phyloP scores from a whole-genome alignment of 2,888 invertebrate species.

The Pyrochroa serraticornis region DNA sequence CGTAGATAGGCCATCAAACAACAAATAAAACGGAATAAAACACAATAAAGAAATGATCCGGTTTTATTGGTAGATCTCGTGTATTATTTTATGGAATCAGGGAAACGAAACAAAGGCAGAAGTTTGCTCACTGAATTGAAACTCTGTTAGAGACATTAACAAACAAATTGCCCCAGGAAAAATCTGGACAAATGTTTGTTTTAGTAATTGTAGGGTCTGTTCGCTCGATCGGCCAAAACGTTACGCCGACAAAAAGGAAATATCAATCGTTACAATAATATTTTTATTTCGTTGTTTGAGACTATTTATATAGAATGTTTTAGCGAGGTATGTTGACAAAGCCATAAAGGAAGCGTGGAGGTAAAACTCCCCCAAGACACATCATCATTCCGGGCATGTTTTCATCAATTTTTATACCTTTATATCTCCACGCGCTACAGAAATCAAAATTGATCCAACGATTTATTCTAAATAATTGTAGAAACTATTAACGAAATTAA shows the following conservation, averaged over 20 bases:
- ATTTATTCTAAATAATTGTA: no score
- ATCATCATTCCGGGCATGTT: background rate
- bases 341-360: conserved; percentile 3
- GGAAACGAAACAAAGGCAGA: conserved; percentile 19
- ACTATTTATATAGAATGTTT: conserved; percentile 1
- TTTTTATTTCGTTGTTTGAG: conserved; percentile 28
- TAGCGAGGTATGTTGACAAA: background rate
- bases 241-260: conserved; percentile 19
- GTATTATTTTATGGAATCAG: conserved; percentile 12
- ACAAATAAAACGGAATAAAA: conserved; percentile 12
- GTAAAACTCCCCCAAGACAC: background rate
- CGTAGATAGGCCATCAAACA: conserved; percentile 12
- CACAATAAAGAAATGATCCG: conserved; percentile 19
- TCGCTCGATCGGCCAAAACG: conserved; percentile 28
- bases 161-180: conserved; percentile 36
- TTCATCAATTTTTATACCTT: background rate
- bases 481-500: no score
- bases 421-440: background rate
- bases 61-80: conserved; percentile 2
- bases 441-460: no score
- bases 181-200: conserved; percentile 40
- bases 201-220: conserved; percentile 35
- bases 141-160: conserved; percentile 25
- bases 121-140: conserved; percentile 21
- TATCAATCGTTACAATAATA: conserved; percentile 33